Evolutionary conservation across 2,797 vertebrate species (phyloP).

Genomic region (Remorina albescens): DNA sequence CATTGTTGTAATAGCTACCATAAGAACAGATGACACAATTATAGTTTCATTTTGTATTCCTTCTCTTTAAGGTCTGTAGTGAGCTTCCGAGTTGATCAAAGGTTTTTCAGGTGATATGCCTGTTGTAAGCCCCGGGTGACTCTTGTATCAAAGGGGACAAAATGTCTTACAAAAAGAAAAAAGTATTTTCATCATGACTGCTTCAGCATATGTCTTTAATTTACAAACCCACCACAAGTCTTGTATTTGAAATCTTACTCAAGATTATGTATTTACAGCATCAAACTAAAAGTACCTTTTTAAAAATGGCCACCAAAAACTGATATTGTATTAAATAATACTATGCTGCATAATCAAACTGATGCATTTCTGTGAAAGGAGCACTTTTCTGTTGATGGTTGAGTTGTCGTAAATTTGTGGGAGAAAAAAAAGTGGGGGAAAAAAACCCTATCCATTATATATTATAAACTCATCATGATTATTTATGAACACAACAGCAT

Average conservation of each 20-base stretch:
- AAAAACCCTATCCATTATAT: neutral
- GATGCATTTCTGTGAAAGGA: neutral
- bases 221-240: neutral
- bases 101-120: constrained; percentile 60
- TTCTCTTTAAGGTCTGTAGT: constrained; percentile 56
- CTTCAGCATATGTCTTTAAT: neutral
- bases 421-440: too few species aligned
- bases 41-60: constrained; percentile 71
- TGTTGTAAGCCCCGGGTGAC: constrained; percentile 71
- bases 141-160: constrained; percentile 55
- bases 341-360: neutral
- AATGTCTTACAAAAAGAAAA: constrained; percentile 19
- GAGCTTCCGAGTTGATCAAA: constrained; percentile 73
- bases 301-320: neutral
- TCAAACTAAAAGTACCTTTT: neutral
- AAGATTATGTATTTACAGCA: neutral
- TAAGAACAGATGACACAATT: constrained; percentile 80
- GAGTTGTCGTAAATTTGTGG: neutral
- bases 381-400: too few species aligned
- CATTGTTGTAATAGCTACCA: constrained; percentile 78
- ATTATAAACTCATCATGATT: neutral
- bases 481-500: neutral
- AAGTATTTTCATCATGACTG: neutral
- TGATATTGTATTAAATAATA: neutral
- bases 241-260: too few species aligned